phyloP scores from a whole-genome alignment of 2,113 vertebrate genomes.

The Brienomyrus longianalis region DNA sequence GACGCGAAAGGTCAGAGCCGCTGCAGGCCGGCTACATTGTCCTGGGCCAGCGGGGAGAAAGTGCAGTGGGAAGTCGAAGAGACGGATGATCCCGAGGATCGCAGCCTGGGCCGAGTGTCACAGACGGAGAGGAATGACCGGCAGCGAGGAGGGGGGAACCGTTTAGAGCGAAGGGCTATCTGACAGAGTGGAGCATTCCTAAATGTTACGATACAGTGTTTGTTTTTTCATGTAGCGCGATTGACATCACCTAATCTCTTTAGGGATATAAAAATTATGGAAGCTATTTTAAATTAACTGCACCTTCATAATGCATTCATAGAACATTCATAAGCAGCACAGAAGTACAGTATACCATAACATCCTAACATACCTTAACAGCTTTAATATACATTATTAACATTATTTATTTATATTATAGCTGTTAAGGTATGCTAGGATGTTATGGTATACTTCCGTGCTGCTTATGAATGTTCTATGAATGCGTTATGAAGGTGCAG shows the following conservation, averaged over 20 bases:
- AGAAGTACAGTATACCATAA: too few relatives aligned
- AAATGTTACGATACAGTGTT: not conserved
- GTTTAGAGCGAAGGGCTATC: not conserved
- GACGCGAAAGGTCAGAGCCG: conserved; percentile 9
- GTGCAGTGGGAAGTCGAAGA: not conserved
- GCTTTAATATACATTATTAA: too few relatives aligned
- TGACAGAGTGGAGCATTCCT: not conserved
- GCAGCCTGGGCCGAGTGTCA: not conserved
- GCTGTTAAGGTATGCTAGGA: not conserved
- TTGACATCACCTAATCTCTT: not conserved
- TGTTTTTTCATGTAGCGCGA: not conserved
- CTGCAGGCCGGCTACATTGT: not conserved
- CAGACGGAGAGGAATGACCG: not conserved
- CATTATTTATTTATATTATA: too few relatives aligned
- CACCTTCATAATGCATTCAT: not conserved
- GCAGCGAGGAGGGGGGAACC: not conserved
- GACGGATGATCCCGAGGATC: not conserved
- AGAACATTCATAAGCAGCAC: too few relatives aligned
- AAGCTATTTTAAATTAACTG: not conserved
- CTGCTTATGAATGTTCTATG: too few relatives aligned
- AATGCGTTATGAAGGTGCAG: not conserved
- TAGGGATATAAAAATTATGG: not conserved
- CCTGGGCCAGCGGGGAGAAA: not conserved
- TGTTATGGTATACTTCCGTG: not conserved
- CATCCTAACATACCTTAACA: too few relatives aligned